A percentile compares a stretch with the other conserved stretches of the same genome.
These are phyloP conservation scores for Cololabis saira DNA, from an alignment of 2,113 vertebrate species.

Conservation along the genomic window DNA sequence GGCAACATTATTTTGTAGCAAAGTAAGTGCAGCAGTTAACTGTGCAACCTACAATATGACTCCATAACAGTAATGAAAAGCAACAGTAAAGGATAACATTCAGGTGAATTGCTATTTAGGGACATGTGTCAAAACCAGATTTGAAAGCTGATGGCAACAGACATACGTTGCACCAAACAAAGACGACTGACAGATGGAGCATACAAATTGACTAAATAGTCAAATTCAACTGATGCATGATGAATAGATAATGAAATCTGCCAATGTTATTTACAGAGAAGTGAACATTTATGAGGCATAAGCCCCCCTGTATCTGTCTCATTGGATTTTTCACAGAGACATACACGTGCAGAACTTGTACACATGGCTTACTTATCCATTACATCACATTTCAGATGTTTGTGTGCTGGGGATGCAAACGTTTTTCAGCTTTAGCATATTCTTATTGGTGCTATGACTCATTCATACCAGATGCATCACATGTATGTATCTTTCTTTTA, in stretches of 20 bases:
- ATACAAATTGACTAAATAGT: conserved; percentile 31
- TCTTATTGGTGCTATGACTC: background rate
- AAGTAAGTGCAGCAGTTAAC: no score
- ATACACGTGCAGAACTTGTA: background rate
- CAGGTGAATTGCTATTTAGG: no score
- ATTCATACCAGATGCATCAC: background rate
- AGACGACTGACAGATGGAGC: conserved; percentile 18
- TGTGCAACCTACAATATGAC: no score
- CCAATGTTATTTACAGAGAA: conserved; percentile 40
- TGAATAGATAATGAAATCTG: conserved; percentile 26
- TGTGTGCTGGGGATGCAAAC: background rate
- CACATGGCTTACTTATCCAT: background rate
- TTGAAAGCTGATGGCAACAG: conserved; percentile 25
- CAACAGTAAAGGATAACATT: no score
- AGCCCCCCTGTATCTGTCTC: conserved; percentile 17
- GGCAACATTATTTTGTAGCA: no score
- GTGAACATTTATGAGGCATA: conserved; percentile 41
- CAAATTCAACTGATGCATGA: conserved; percentile 26
- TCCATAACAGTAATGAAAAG: no score
- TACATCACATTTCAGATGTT: conserved; percentile 10
- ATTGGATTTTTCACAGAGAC: conserved; percentile 14
- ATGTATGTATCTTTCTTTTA: no score
- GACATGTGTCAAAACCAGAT: background rate
- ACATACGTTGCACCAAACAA: conserved; percentile 15
- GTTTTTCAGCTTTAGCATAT: background rate